A percentile compares a stretch with the other conserved stretches of the same genome.
Conservation (phyloP, 1,140 invertebrate species). For the Drosophila ambigua region DNA sequence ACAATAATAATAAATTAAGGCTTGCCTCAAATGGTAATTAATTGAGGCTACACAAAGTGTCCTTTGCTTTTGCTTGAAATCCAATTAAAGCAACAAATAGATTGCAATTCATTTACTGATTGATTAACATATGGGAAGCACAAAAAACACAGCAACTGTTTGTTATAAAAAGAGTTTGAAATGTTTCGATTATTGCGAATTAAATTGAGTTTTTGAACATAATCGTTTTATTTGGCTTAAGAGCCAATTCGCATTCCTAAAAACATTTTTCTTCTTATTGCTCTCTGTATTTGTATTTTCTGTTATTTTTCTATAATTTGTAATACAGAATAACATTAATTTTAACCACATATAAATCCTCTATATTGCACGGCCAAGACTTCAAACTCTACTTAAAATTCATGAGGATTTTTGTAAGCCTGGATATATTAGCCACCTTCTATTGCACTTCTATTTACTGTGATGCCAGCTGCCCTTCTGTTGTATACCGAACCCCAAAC, state of each 20-base stretch:
- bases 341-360: background rate
- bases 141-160: no score
- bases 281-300: no score
- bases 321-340: background rate
- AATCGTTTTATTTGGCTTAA: no score
- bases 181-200: no score
- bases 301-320: background rate
- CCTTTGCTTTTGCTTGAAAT: no score
- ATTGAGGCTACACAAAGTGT: no score
- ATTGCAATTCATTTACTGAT: background rate
- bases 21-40: background rate
- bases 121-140: no score
- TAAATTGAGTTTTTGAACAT: no score
- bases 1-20: constrained; percentile 1
- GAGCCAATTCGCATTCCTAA: no score
- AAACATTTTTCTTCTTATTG: no score
- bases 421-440: constrained; percentile 32
- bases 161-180: no score
- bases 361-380: background rate
- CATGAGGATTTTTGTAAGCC: constrained; percentile 9
- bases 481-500: background rate
- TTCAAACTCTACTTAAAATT: background rate
- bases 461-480: constrained; percentile 4
- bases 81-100: background rate
- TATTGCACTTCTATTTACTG: no score